Evolutionary conservation across 2,113 vertebrate species (phyloP), one percentile per base, ranked within the genome.

Genomic region (Apodemus speciosus): DNA sequence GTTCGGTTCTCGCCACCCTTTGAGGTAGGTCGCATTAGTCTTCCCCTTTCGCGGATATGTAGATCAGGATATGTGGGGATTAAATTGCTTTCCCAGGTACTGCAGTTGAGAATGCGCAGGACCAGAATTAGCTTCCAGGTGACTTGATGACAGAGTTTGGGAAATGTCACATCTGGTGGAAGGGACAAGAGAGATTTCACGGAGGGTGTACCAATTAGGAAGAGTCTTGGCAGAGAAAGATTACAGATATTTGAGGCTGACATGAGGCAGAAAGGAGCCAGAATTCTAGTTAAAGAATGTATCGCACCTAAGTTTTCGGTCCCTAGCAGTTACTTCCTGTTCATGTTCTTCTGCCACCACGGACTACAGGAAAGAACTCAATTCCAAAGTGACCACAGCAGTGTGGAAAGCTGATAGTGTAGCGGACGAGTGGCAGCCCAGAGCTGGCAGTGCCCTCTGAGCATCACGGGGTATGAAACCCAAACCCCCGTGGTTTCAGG

Each of bases 1-100:
- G 80, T 40, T 72, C 60, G 53, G 66, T 71, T 94, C 49, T 85
- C 75, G 88, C 8, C 68, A 30, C 9, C 32, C 32, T 95, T 94
- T 56, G 60, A 69, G 25, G 32, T 80, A 76, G 46, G 4, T 56
- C 66, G 3, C 25, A 2, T 87, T 60, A 84, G 56, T 92, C n/a
- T 51, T n/a, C 62, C 30, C 20, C 43, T 75, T 91, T 77, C 66
- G 84, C 2, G 62, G 75, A 60, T 32, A 27, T 72, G 2, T 38
- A 77, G 35, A 83, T 10, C 6, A 40, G 88, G n/a, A 40, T n/a
- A 60, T 1, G 23, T 25, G 18, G 69, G 66, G 35, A 81, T 93
- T 40, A 60, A 86, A 51, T 86, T 35, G n/a, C n/a, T 62, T 89
- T 66, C 23, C 9, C 25, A 27, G 25, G 77, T 71, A n/a, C 51